Base-by-base conservation (phyloP, 2,113 vertebrate genomes). In the Collichthys lucidus region DNA sequence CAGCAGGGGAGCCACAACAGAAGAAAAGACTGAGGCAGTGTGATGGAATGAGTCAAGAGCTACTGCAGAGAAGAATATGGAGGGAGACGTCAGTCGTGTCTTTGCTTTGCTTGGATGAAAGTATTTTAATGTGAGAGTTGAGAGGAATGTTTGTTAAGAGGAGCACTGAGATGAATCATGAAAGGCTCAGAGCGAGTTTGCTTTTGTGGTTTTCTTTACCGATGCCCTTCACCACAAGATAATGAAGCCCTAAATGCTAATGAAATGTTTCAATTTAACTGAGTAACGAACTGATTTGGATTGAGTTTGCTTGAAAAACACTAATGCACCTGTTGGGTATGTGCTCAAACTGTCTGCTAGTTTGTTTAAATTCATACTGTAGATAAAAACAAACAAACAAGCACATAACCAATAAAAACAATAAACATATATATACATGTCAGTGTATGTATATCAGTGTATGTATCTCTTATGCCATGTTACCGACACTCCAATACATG, bases 1-100 rank as follows among this genome's bases (percentile, higher is more conserved):
- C 79, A 84, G 76, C 76, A 67, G 75, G 77, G 79, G 72, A 82
- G 47, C 70, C 8, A n/a, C 42, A 6, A 61, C 40, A 68, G 20
- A 35, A 63, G 59, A 52, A 44, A n/a, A 46, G 50, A 72, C 24
- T 26, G 78, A 80, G 66, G 60, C 49, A 57, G 53, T 1, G 24
- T 57, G 78, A 65, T 62, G 46, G 53, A 84, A 55, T 65, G 42
- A 84, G 46, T 61, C n/a, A 60, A 61, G 79, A 68, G n/a, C 53
- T 11, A 29, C 35, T 72, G 19, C 19, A 15, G 24, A 77, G 35
- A 73, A 74, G 66, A 84, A 71, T 31, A 61, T 17, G 6, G 53
- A 66, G 78, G 46, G 40, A 79, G 4, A 3, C 57, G 70, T 87
- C 70, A 64, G 26, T 85, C 77, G 65, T 16, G 46, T 66, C 57